phyloP scores from a whole-genome alignment of 2,113 vertebrate species.

The Gadus chalcogrammus region DNA sequence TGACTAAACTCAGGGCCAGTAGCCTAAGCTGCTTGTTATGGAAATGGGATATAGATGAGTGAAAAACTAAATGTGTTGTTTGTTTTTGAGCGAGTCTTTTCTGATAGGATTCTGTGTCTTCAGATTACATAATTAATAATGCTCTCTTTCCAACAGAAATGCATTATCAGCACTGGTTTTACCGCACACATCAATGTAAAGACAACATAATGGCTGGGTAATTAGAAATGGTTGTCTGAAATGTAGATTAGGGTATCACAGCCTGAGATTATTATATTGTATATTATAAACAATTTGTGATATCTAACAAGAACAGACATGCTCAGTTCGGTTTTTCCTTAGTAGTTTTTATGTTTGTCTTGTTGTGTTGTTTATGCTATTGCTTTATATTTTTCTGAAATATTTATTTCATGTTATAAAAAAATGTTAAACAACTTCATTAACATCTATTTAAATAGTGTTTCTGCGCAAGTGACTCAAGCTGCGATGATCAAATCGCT shows the following conservation, averaged over 20 bases:
- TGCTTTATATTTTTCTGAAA: too few species aligned
- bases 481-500: too few species aligned
- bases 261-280: background rate
- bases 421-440: too few species aligned
- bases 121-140: conserved; percentile 57
- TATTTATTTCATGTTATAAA: too few species aligned
- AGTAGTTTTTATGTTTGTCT: background rate
- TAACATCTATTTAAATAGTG: too few species aligned
- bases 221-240: conserved; percentile 61
- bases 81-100: conserved; percentile 18
- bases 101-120: conserved; percentile 4
- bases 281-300: too few species aligned
- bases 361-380: too few species aligned
- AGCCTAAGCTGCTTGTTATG: too few species aligned
- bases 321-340: background rate
- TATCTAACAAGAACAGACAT: background rate
- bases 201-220: conserved; percentile 43
- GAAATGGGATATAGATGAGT: background rate
- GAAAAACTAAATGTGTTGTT: conserved; percentile 21
- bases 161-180: conserved; percentile 55
- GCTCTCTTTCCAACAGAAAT: conserved; percentile 11
- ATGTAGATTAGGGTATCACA: conserved; percentile 47
- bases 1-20: too few species aligned
- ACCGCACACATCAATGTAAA: conserved; percentile 50
- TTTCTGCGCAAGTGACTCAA: too few species aligned